Base-by-base conservation (phyloP, 2,888 invertebrate genomes). In the Autographa pulchrina region DNA sequence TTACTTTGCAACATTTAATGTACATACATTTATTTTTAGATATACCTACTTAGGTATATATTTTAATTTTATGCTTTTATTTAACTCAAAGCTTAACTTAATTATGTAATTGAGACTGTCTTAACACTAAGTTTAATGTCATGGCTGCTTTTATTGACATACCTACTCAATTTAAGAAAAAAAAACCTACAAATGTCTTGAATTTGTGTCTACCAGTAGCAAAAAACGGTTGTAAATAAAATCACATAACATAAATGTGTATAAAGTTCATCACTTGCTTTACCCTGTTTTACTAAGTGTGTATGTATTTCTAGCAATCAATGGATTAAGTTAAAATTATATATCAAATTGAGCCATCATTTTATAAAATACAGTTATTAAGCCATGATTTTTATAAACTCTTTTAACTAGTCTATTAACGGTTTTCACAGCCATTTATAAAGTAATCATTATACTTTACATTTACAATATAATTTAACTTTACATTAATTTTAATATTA, bases 41-140 rank as follows among this genome's bases (percentile, higher is more conserved):
- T 48, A 48, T n/a, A 48, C 16, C 3, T 43, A 11, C 14, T 41
- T 41, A 43, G 16, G 43, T 43, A 43, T 43, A 5, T n/a, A 48
- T 48, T n/a, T 38, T 48, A n/a, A n/a, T 48, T 48, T n/a, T 48
- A 48, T 48, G 48, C 48, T 48, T 48, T 48, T 48, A 48, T 48
- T 48, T 48, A 48, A 48, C 48, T 48, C 48, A n/a, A 41, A 48
- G 48, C 48, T n/a, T 48, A 11, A 11, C n/a, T 48, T 48, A 48
- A 48, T 48, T 48, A n/a, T n/a, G 48, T 16, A n/a, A 48, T n/a
- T 48, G n/a, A 48, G 48, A 48, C n/a, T 48, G 48, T 48, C 48
- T 43, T 43, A 16, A 43, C 5, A 43, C 14, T 48, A 48, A 48
- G 48, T n/a, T 48, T 48, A 48, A 48, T 16, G 16, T 16, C 48